Percentiles rank a stretch among this genome's conserved stretches.
These are phyloP conservation scores for Sebastes vulpes DNA, from an alignment of 2,797 vertebrate species.

Conservation along the genomic window DNA sequence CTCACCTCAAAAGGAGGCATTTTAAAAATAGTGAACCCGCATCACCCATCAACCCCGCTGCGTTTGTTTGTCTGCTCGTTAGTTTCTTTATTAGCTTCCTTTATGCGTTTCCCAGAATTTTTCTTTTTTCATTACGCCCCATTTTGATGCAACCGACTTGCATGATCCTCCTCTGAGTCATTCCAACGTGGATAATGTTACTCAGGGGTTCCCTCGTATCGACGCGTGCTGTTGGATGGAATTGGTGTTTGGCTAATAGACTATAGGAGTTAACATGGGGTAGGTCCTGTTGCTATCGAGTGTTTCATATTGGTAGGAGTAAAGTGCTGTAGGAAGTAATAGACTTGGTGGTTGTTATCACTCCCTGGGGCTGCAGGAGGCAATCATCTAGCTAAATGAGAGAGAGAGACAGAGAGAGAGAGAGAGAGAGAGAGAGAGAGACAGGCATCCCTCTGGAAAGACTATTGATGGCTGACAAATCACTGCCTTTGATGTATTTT, in stretches of 20 bases:
- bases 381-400: conserved; percentile 85
- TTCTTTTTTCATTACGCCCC: conserved; percentile 52
- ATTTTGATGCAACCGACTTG: conserved; percentile 46
- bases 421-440: conserved; percentile 21
- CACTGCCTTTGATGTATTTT: conserved; percentile 72
- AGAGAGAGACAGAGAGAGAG: conserved; percentile 45
- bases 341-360: conserved; percentile 79
- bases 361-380: conserved; percentile 78
- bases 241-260: conserved; percentile 80
- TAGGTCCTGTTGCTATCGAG: conserved; percentile 81
- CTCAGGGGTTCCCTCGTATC: conserved; percentile 78
- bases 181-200: conserved; percentile 80
- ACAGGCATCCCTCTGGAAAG: conserved; percentile 63
- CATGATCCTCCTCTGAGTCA: conserved; percentile 53
- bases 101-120: conserved; percentile 27
- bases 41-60: conserved; percentile 13
- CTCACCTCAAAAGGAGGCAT: background rate
- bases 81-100: conserved; percentile 52
- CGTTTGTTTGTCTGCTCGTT: conserved; percentile 57
- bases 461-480: conserved; percentile 77
- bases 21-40: conserved; percentile 1
- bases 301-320: conserved; percentile 83
- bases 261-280: conserved; percentile 75
- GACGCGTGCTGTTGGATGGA: conserved; percentile 68
- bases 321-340: conserved; percentile 86